Conservation (phyloP, 2,113 vertebrate genomes). For the Centropristis striata region DNA sequence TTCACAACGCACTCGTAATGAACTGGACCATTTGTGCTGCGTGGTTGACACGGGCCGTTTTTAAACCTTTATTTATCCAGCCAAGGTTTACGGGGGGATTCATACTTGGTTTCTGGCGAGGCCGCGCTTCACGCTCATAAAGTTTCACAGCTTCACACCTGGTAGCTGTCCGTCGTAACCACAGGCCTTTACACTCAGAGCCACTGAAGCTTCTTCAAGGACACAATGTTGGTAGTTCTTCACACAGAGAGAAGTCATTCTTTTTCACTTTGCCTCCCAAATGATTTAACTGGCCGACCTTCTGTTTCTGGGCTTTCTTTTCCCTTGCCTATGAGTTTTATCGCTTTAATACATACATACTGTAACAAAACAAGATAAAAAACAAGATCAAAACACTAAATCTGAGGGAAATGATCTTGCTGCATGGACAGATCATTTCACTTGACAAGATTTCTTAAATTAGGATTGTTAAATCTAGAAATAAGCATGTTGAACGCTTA, state of each 20-base stretch:
- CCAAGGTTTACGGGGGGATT: constrained; percentile 31
- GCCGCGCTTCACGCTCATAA: constrained; percentile 28
- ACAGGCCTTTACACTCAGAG: constrained; percentile 7
- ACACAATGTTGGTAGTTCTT: constrained; percentile 8
- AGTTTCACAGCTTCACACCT: constrained; percentile 61
- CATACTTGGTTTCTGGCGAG: constrained; percentile 24
- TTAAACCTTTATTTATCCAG: constrained; percentile 50
- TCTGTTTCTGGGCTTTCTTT: too few species aligned
- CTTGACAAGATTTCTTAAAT: too few species aligned
- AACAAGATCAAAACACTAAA: too few species aligned
- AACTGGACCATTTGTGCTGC: constrained; percentile 44
- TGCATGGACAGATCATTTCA: too few species aligned
- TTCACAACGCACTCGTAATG: constrained; percentile 53
- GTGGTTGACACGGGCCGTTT: constrained; percentile 40
- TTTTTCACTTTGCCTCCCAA: background rate
- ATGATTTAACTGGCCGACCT: constrained; percentile 6
- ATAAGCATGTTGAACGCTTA: too few species aligned
- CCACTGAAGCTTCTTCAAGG: constrained; percentile 38
- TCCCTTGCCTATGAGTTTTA: background rate
- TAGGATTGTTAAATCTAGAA: too few species aligned
- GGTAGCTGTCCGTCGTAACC: constrained; percentile 30
- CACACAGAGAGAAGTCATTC: constrained; percentile 8
- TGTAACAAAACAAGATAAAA: too few species aligned
- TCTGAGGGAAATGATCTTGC: too few species aligned
- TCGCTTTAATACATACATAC: background rate